Evolutionary conservation across 2,113 vertebrate species (phyloP).

Genomic region (Cyprinodon variegatus): DNA sequence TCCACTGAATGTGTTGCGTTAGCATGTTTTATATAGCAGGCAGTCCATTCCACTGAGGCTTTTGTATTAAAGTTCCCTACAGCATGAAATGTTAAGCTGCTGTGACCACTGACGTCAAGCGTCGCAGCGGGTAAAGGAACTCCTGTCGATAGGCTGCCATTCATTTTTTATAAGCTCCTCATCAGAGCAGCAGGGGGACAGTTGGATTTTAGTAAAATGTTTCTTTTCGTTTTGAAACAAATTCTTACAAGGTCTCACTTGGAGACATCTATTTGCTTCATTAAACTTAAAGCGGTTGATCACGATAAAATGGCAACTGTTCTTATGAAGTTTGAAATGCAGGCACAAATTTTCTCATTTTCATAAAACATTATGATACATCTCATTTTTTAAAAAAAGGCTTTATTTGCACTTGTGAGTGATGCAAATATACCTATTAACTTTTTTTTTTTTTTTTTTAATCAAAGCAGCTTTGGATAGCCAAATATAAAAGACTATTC

Average conservation of each 20-base stretch:
- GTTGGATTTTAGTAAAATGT: conserved; percentile 4
- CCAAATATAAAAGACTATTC: not conserved
- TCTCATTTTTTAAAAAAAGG: not conserved
- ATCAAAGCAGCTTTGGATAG: not conserved
- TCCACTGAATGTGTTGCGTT: conserved; percentile 14
- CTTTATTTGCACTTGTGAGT: not conserved
- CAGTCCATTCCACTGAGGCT: conserved; percentile 12
- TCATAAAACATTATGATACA: not conserved
- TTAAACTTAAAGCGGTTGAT: not conserved
- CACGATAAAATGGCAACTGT: not conserved
- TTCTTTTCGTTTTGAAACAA: not conserved
- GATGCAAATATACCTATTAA: not conserved
- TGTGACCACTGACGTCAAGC: conserved; percentile 31
- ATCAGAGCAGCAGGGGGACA: conserved; percentile 19
- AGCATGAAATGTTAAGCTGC: conserved; percentile 13
- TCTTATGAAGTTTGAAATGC: no score
- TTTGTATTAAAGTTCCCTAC: conserved; percentile 20
- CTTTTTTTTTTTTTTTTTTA: not conserved
- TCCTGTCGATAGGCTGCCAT: conserved; percentile 41
- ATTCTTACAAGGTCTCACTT: not conserved
- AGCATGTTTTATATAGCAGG: not conserved
- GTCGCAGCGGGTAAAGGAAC: conserved; percentile 29
- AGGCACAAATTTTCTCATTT: not conserved
- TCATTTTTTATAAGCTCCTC: conserved; percentile 59
- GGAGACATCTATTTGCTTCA: not conserved